Conservation (phyloP, 92 coral and sea anemone species). For the Palythoa heliodiscus region DNA sequence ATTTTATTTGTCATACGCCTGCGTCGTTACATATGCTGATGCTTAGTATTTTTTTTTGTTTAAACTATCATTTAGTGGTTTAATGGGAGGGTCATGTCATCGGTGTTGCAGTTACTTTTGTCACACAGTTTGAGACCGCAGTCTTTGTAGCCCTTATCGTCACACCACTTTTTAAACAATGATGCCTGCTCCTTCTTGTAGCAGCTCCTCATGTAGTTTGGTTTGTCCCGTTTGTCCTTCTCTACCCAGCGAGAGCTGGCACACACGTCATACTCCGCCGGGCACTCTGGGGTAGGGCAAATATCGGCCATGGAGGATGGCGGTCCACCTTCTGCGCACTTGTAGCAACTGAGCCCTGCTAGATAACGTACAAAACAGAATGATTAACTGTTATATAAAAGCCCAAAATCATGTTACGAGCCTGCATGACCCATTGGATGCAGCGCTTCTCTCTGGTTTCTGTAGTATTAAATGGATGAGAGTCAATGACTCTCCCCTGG, state of each 20-base stretch:
- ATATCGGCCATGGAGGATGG: neutral
- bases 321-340: conserved; percentile 14
- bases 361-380: too few species aligned
- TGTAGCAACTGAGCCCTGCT: conserved; percentile 37
- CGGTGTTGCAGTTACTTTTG: conserved; percentile 2
- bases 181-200: neutral
- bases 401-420: neutral
- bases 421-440: too few species aligned
- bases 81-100: neutral
- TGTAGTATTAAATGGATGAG: too few species aligned
- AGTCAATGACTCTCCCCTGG: too few species aligned
- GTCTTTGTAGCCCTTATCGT: neutral
- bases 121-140: conserved; percentile 12
- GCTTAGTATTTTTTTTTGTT: too few species aligned
- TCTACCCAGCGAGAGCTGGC: conserved; percentile 32
- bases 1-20: too few species aligned
- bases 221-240: neutral
- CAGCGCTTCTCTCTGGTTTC: too few species aligned
- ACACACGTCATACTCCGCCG: neutral
- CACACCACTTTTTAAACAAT: conserved; percentile 23
- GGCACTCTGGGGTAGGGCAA: conserved; percentile 23
- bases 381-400: too few species aligned
- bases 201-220: conserved; percentile 20
- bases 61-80: neutral
- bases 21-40: too few species aligned